Evolutionary conservation across 2,113 vertebrate species (phyloP).

Genomic region (Eudyptes chrysolophus): DNA sequence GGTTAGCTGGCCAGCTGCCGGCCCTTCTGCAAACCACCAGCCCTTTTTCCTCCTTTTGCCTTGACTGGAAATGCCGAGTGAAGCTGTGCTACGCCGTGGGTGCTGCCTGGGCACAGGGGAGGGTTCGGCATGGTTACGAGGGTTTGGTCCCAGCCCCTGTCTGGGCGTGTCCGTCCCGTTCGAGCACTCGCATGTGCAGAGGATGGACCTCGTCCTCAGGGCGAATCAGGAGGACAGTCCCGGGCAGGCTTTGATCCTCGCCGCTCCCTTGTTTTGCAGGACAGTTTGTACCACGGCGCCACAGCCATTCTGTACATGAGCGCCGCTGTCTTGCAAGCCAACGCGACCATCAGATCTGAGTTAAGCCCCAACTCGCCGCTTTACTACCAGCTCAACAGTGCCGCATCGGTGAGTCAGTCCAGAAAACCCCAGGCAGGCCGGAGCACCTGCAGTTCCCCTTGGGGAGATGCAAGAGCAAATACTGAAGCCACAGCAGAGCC

Average conservation of each 20-base stretch:
- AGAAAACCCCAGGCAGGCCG: not conserved
- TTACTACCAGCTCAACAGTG: conserved; percentile 35
- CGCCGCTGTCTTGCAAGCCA: conserved; percentile 54
- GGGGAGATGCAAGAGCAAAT: not conserved
- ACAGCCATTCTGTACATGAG: conserved; percentile 59
- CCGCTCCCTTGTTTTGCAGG: not conserved
- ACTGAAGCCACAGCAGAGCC: not conserved
- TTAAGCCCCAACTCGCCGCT: fast-evolving
- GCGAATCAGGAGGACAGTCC: fast-evolving
- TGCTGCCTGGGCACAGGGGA: not conserved
- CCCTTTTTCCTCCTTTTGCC: not conserved
- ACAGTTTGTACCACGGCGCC: conserved; percentile 40
- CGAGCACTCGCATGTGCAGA: not conserved
- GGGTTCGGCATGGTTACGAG: fast-evolving
- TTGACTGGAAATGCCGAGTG: fast-evolving
- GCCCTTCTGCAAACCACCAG: too few relatives aligned
- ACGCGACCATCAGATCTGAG: not conserved
- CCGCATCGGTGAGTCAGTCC: not conserved
- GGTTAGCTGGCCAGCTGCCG: fast-evolving
- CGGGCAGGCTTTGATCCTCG: fast-evolving
- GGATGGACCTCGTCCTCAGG: not conserved
- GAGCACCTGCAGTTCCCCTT: fast-evolving
- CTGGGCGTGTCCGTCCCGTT: fast-evolving
- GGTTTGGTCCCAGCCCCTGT: not conserved
- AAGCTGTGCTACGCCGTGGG: not conserved